Evolutionary conservation across 2,888 invertebrate genomes (phyloP).

Genomic region (Mythimna albipuncta): DNA sequence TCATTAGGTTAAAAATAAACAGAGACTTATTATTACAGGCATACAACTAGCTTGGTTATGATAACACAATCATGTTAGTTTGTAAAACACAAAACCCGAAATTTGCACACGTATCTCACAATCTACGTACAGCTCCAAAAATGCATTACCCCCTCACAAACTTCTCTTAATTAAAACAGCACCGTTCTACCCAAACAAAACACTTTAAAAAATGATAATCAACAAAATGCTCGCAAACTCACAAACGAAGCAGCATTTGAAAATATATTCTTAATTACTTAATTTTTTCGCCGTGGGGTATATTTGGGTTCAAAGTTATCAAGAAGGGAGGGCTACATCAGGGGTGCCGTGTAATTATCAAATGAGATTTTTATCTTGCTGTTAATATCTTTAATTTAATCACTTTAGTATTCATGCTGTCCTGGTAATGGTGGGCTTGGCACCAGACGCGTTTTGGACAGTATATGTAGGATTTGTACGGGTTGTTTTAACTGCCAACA

Average conservation of each 20-base stretch:
- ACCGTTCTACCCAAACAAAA: constrained; percentile 29
- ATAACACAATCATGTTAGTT: background rate
- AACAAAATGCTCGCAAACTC: constrained; percentile 35
- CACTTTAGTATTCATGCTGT: constrained; percentile 58
- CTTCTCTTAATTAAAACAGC: constrained; percentile 15
- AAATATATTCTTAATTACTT: constrained; percentile 60
- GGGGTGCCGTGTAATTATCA: constrained; percentile 70
- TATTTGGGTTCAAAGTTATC: constrained; percentile 59
- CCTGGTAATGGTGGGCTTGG: constrained; percentile 3
- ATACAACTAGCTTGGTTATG: background rate
- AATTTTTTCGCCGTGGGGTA: constrained; percentile 51
- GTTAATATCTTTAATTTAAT: constrained; percentile 69
- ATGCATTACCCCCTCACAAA: background rate
- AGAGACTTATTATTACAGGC: background rate
- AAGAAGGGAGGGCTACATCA: constrained; percentile 47
- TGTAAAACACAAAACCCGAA: background rate
- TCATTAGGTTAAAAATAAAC: constrained; percentile 20
- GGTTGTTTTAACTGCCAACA: too few species aligned
- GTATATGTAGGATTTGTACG: background rate
- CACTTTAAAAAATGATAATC: constrained; percentile 37
- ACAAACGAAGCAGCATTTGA: constrained; percentile 31
- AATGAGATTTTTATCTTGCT: constrained; percentile 77
- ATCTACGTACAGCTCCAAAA: constrained; percentile 4
- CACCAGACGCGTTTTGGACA: constrained; percentile 12
- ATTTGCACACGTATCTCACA: too few species aligned